These are phyloP conservation scores for Micoletzkya japonica DNA, from an alignment of 2,888 invertebrate species.

Conservation along the genomic window DNA sequence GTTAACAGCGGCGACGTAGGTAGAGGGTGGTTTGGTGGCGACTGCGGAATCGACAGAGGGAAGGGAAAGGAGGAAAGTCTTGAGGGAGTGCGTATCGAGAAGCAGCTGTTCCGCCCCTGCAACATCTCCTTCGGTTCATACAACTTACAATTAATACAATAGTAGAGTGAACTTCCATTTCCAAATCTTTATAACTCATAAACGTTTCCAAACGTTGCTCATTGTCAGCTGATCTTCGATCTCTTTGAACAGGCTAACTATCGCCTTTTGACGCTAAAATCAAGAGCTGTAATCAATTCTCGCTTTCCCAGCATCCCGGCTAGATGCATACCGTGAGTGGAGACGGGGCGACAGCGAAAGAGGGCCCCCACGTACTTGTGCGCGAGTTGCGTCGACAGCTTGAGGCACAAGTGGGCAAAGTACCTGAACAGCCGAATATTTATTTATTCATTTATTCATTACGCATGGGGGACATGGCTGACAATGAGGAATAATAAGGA, in stretches of 20 bases:
- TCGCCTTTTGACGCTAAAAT: no score
- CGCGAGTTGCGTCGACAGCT: conserved; percentile 89
- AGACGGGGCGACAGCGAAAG: conserved; percentile 58
- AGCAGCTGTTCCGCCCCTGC: conserved; percentile 95
- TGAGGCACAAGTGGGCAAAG: conserved; percentile 94
- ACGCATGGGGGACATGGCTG: no score
- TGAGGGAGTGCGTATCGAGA: conserved; percentile 69
- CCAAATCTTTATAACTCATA: no score
- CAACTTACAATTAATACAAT: not conserved
- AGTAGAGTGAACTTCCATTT: no score
- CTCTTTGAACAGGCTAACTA: no score
- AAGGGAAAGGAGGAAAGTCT: conserved; percentile 85
- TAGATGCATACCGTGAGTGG: conserved; percentile 50
- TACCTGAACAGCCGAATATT: conserved; percentile 79
- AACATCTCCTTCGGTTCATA: not conserved
- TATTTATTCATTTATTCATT: not conserved
- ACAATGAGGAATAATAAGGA: no score
- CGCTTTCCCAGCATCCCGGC: no score
- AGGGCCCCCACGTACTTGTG: conserved; percentile 84
- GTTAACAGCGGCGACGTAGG: conserved; percentile 75
- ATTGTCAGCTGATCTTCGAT: no score
- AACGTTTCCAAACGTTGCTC: no score
- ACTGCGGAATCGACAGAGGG: conserved; percentile 83
- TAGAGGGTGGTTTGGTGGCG: conserved; percentile 63
- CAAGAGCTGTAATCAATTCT: no score